Conservation (phyloP, 2,113 vertebrate species). For the Pyxicephalus adspersus region DNA sequence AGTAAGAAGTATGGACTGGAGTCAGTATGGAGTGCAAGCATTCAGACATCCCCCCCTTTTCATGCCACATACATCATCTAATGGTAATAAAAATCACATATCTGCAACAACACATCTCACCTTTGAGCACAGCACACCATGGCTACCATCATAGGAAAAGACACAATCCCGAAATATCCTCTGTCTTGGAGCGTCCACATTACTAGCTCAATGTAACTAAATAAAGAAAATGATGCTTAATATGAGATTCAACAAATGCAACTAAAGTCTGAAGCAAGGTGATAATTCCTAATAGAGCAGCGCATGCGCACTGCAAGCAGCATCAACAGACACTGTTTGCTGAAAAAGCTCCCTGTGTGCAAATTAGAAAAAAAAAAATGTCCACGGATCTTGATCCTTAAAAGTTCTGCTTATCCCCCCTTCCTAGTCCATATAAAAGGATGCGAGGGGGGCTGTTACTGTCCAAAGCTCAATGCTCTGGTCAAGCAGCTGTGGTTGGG, state of each 20-base stretch:
- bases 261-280: conserved; percentile 73
- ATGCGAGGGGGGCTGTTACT: conserved; percentile 2
- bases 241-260: conserved; percentile 71
- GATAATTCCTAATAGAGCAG: conserved; percentile 69
- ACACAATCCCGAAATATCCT: conserved; percentile 70
- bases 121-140: conserved; percentile 82
- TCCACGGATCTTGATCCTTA: conserved; percentile 62
- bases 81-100: background rate
- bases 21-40: conserved; percentile 58
- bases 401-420: conserved; percentile 60
- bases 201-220: conserved; percentile 63
- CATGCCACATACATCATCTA: conserved; percentile 21
- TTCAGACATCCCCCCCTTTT: conserved; percentile 36
- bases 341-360: conserved; percentile 62
- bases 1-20: conserved; percentile 58
- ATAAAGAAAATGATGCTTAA: conserved; percentile 63
- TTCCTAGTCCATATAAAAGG: background rate
- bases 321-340: conserved; percentile 71
- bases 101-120: conserved; percentile 69
- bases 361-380: conserved; percentile 28
- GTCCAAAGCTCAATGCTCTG: background rate
- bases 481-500: conserved; percentile 24
- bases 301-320: conserved; percentile 75
- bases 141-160: conserved; percentile 75
- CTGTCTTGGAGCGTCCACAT: conserved; percentile 75